These are phyloP conservation scores for Homarus gammarus DNA, from an alignment of 2,888 invertebrate genomes.

Conservation along the genomic window DNA sequence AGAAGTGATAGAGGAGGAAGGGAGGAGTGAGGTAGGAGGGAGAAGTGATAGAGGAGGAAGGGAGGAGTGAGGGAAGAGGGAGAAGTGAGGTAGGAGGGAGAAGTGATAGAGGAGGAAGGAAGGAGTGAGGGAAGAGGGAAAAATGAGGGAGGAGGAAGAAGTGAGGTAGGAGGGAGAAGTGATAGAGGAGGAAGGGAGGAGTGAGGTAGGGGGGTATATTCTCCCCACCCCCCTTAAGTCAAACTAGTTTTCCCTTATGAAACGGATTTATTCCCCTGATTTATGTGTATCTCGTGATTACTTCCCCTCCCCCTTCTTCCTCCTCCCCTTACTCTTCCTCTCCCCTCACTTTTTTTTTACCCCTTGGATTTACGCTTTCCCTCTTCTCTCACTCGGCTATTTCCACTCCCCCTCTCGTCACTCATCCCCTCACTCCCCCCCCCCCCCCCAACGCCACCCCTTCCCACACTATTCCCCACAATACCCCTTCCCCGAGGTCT, in stretches of 20 bases:
- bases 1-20: too few relatives aligned
- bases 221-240: neutral
- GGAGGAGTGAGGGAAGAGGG: too few relatives aligned
- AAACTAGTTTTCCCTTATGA: neutral
- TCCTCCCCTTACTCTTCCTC: neutral
- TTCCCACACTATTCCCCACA: too few relatives aligned
- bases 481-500: neutral
- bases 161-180: neutral
- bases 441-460: too few relatives aligned
- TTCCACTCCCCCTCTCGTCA: neutral
- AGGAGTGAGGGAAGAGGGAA: too few relatives aligned
- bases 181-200: neutral
- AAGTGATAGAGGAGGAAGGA: too few relatives aligned
- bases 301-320: neutral
- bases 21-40: too few relatives aligned
- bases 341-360: neutral
- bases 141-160: too few relatives aligned
- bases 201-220: neutral
- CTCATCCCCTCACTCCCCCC: too few relatives aligned
- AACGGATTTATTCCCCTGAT: neutral
- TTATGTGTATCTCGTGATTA: neutral
- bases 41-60: too few relatives aligned
- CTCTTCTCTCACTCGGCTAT: conserved; percentile 2
- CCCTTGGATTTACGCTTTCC: neutral
- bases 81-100: too few relatives aligned